phyloP scores from a whole-genome alignment of 2,797 vertebrate genomes.

The Malurus splendens region DNA sequence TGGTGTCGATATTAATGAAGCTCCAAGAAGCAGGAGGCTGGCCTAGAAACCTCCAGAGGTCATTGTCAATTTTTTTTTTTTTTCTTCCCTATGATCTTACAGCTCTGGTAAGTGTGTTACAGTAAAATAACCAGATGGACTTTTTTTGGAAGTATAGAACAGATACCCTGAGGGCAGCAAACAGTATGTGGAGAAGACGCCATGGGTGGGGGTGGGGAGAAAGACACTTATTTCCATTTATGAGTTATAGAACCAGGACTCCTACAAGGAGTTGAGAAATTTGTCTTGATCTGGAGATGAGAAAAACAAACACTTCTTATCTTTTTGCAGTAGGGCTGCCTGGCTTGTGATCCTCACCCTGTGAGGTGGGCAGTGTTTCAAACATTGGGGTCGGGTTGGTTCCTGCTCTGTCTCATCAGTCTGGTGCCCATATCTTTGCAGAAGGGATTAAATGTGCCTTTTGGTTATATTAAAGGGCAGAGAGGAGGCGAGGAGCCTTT shows the following conservation, averaged over 20 bases:
- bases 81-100: conserved; percentile 33
- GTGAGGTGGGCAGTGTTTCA: not conserved
- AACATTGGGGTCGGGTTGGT: not conserved
- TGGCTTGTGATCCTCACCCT: conserved; percentile 12
- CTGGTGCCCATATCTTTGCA: not conserved
- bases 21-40: not conserved
- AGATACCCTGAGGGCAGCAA: conserved; percentile 62
- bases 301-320: conserved; percentile 34
- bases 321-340: not conserved
- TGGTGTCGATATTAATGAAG: not conserved
- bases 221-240: conserved; percentile 46
- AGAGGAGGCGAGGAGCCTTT: not conserved
- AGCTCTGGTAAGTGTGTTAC: conserved; percentile 44
- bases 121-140: conserved; percentile 59
- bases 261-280: conserved; percentile 39
- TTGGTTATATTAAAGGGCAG: conserved; percentile 22
- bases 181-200: conserved; percentile 22
- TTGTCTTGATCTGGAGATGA: conserved; percentile 39
- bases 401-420: not conserved
- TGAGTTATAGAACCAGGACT: conserved; percentile 44
- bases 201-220: not conserved
- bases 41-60: conserved; percentile 32
- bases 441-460: conserved; percentile 4
- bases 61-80: not conserved
- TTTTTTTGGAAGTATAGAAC: conserved; percentile 51